Evolutionary conservation across 2,888 invertebrate genomes (phyloP).

Genomic region (Chaetogeoica ovagalla): DNA sequence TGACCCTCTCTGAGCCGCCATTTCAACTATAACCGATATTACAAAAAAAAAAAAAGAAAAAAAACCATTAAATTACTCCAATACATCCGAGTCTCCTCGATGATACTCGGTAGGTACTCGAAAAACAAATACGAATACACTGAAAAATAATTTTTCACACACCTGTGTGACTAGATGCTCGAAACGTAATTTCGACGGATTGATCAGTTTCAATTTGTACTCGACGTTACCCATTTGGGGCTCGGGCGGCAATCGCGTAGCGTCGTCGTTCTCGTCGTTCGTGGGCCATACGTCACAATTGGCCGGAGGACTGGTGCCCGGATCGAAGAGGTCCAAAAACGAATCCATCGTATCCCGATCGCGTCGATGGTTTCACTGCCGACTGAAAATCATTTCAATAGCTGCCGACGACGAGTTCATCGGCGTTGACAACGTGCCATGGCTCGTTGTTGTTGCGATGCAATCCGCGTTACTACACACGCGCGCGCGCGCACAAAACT

Average conservation of each 20-base stretch:
- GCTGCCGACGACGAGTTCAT: too few relatives aligned
- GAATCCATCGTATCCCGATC: conserved; percentile 69
- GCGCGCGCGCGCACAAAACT: too few relatives aligned
- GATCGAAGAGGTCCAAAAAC: conserved; percentile 80
- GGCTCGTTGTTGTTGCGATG: too few relatives aligned
- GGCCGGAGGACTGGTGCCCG: conserved; percentile 59
- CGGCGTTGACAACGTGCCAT: too few relatives aligned
- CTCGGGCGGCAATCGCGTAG: conserved; percentile 75
- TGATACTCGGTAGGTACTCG: too few relatives aligned
- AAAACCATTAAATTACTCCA: background rate
- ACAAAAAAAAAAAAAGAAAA: background rate
- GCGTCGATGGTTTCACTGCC: background rate
- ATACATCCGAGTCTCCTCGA: too few relatives aligned
- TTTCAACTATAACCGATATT: conserved; percentile 73
- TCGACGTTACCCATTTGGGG: conserved; percentile 94
- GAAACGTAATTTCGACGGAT: conserved; percentile 85
- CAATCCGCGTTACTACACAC: too few relatives aligned
- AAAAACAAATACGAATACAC: background rate
- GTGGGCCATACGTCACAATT: conserved; percentile 59
- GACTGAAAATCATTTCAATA: too few relatives aligned
- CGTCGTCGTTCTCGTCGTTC: conserved; percentile 59
- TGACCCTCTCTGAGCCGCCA: conserved; percentile 96
- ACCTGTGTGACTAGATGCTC: conserved; percentile 97
- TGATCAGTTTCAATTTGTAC: conserved; percentile 92
- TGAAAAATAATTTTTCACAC: conserved; percentile 53